Evolutionary conservation across 30 jellyfish, hydroid and myxozoan species (phyloP), one percentile per base, ranked within the genome.

Genomic region (Aurelia aurita): DNA sequence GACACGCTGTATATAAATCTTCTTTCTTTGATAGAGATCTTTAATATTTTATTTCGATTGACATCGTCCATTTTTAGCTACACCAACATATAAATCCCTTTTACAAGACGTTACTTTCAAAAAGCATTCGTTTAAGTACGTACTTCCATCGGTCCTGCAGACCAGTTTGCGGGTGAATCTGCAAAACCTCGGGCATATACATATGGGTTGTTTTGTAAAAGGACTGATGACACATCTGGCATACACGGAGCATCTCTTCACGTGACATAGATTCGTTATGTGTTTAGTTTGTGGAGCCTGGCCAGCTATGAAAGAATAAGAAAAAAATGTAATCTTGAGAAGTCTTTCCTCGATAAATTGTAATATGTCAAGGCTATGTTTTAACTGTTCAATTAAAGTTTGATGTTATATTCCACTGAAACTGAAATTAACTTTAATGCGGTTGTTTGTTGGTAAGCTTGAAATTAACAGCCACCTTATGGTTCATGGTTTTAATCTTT

Each of bases 101-200:
- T 63, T 58, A 61, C 96, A 88, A 7, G 96, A 88, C 1, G 15
- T 8, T 29, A 76, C 89, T 45, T 69, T 54, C 89, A 88, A 35
- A n/a, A 88, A 21, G 64, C 96, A 88, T 15, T 88, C 96, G 58
- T 79, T 88, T 14, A 55, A 44, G 70, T 88, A 88, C 2, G 85
- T 78, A 14, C 88, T 32, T 14, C 91, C 91, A 54, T 88, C 86
- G 15, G 82, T 57, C 13, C 92, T 92, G 75, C 96, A 88, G 3
- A 88, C 66, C 23, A 58, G 47, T 4, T 68, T 64, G 11, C 74
- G 78, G 20, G 7, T 27, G 26, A 88, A 60, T 4, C 72, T 57
- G 71, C 96, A 88, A 28, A 78, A 61, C 29, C 79, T 69, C 15
- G 92, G 92, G 58, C 96, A 88, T 25, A 79, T 19, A 44, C 96